phyloP scores from a whole-genome alignment of 2,797 vertebrate species.

The Anniella stebbinsi region DNA sequence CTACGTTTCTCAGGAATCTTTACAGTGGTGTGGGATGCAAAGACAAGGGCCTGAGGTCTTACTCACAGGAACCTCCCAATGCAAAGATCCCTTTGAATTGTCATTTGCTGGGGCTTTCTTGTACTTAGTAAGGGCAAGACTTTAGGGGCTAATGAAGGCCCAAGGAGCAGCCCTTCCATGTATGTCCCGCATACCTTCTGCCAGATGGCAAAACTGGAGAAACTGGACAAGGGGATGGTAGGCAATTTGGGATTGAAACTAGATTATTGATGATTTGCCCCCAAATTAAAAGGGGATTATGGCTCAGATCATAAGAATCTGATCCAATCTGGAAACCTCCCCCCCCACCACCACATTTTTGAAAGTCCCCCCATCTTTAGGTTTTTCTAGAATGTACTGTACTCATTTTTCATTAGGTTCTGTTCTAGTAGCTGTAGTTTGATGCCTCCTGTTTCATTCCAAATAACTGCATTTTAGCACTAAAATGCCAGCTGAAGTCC shows the following conservation, averaged over 20 bases:
- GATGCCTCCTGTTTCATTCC: background rate
- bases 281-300: background rate
- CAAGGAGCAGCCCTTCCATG: background rate
- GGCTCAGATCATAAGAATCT: background rate
- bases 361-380: background rate
- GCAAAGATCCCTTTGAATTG: no score
- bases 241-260: background rate
- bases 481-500: background rate
- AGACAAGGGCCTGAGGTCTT: no score
- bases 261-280: background rate
- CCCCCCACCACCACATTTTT: background rate
- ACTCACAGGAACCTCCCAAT: no score
- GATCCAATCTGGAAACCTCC: background rate
- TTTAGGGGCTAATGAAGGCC: background rate
- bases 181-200: background rate
- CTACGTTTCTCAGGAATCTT: background rate
- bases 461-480: background rate
- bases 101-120: no score
- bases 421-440: background rate
- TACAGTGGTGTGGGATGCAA: background rate
- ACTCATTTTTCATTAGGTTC: background rate
- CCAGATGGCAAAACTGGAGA: background rate
- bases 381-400: background rate
- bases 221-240: background rate
- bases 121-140: background rate